Evolutionary conservation across 1,140 invertebrate species (phyloP), one percentile per base, ranked within the genome.

Genomic region (Sinonovacula constricta): DNA sequence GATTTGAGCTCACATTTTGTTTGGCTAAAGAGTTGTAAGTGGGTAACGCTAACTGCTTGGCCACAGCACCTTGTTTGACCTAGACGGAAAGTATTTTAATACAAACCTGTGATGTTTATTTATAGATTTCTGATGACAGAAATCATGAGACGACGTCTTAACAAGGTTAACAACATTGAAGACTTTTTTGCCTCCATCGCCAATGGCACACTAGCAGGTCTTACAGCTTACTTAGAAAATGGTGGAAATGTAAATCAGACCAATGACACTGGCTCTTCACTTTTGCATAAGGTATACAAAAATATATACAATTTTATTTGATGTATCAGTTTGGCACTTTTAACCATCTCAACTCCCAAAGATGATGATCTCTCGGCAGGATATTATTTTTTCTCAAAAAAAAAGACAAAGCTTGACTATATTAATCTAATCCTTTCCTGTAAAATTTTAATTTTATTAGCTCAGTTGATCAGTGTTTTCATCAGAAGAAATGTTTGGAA

Each of bases 191-290:
- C 12, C 7, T 53, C 66, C 7, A 31, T 69, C 54, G 45, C 45
- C 5, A 69, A 69, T 69, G 66, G 66, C 18, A 69, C 3, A 15
- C 45, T 54, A 3, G 18, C 53, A 53, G 66, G 66, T 1, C 33
- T 69, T 5, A 31, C 53, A 28, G 26, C 39, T 15, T 69, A 49
- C 28, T 18, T 51, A 10, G 18, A 36, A 36, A 28, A 65, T 34
- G 62, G 62, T 18, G 62, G 62, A 2, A 65, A 65, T 33, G 15
- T 33, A 65, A 34, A 65, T 24, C 62, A 33, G 30, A 18, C 26
- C n/a, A 33, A 65, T 22, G 3, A n/a, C 24, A 22, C 7, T 10
- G 33, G 33, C 1, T 18, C 26, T 12, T 18, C 62, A 18, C 62
- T 65, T 33, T 15, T 65, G 12, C 62, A 65, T 24, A 65, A 65